phyloP scores from a whole-genome alignment of 2,888 invertebrate species.

The Nymphalis urticae region DNA sequence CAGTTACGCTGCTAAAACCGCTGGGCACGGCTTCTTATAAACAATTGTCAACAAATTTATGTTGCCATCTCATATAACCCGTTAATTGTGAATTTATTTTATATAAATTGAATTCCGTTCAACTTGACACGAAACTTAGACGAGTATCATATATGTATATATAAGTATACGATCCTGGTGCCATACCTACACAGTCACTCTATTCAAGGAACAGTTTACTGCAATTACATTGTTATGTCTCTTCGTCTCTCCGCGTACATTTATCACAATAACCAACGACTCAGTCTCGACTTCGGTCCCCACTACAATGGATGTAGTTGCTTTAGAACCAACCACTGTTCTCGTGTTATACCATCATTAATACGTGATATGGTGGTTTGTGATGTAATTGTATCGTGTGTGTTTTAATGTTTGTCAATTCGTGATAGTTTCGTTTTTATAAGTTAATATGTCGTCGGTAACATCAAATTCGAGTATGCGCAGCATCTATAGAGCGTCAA shows the following conservation, averaged over 20 bases:
- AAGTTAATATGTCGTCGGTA: slow-evolving; percentile 72
- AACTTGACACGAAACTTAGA: slow-evolving; percentile 5
- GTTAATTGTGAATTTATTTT: too few species aligned
- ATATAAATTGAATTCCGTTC: neutral
- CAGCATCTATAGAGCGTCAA: slow-evolving; percentile 73
- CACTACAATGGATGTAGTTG: slow-evolving; percentile 64
- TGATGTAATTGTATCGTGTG: slow-evolving; percentile 41
- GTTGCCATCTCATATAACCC: too few species aligned
- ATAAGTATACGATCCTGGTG: slow-evolving; percentile 33
- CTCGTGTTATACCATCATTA: slow-evolving; percentile 45
- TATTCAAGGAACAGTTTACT: slow-evolving; percentile 78
- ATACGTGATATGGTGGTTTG: slow-evolving; percentile 44
- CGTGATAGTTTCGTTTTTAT: slow-evolving; percentile 42
- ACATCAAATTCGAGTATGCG: slow-evolving; percentile 76
- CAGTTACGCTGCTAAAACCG: too few species aligned
- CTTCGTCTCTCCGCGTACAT: slow-evolving; percentile 69
- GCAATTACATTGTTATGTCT: slow-evolving; percentile 81
- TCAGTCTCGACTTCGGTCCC: slow-evolving; percentile 73
- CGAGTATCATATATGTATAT: slow-evolving; percentile 14
- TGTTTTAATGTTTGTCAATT: slow-evolving; percentile 30
- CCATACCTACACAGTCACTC: slow-evolving; percentile 52
- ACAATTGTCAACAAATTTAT: too few species aligned
- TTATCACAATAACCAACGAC: slow-evolving; percentile 67
- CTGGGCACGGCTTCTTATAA: too few species aligned
- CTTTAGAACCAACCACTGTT: slow-evolving; percentile 44